Conservation (phyloP, 2,113 vertebrate genomes). For the Acanthochromis polyacanthus region DNA sequence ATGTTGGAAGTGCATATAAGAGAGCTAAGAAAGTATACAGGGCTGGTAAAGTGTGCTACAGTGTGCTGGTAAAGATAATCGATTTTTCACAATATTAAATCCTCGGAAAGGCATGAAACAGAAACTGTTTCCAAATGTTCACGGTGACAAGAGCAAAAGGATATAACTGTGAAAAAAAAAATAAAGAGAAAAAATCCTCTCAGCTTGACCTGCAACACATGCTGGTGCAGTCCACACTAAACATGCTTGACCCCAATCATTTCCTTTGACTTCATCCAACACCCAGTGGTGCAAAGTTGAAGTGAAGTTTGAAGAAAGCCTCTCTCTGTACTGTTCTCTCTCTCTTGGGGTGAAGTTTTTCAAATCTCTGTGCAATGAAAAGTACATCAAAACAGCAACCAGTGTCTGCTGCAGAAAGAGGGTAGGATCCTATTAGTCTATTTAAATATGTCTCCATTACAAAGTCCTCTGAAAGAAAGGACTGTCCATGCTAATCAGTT, state of each 20-base stretch:
- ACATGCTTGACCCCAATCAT: slow-evolving; percentile 29
- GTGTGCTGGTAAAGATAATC: slow-evolving; percentile 28
- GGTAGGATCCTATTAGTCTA: not conserved
- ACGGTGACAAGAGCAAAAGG: slow-evolving; percentile 17
- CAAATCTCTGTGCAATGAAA: slow-evolving; percentile 24
- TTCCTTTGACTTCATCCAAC: slow-evolving; percentile 29
- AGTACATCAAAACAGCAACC: slow-evolving; percentile 16
- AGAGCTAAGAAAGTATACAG: not conserved
- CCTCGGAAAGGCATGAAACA: slow-evolving; percentile 18
- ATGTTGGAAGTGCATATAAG: not conserved
- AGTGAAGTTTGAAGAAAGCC: slow-evolving; percentile 19
- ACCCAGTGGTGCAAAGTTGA: slow-evolving; percentile 20
- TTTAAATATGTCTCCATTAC: slow-evolving; percentile 16
- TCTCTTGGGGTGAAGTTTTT: not conserved
- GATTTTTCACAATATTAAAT: slow-evolving; percentile 31
- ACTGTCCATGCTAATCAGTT: not conserved
- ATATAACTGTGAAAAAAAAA: not conserved
- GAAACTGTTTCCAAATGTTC: slow-evolving; percentile 24
- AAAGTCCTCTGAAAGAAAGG: not conserved
- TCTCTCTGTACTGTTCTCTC: not conserved
- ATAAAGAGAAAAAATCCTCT: not conserved
- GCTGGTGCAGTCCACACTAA: slow-evolving; percentile 5
- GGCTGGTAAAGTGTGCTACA: not conserved
- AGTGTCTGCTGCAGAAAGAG: not conserved
- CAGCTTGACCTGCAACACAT: not conserved